phyloP scores from a whole-genome alignment of 2,113 vertebrate genomes.

The Ophiodon elongatus region DNA sequence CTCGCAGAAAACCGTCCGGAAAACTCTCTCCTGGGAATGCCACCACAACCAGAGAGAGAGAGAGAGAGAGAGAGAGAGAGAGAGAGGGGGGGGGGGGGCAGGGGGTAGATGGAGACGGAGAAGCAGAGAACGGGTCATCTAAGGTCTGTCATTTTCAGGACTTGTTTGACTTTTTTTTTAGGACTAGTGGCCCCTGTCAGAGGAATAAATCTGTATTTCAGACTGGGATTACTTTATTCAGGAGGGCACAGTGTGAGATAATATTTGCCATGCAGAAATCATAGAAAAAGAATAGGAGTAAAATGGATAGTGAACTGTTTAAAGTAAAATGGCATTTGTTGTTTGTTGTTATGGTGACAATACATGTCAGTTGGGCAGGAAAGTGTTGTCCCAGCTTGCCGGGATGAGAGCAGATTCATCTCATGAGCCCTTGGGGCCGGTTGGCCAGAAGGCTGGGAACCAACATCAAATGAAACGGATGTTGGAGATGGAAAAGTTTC shows the following conservation, averaged over 20 bases:
- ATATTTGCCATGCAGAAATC: neutral
- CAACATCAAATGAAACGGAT: neutral
- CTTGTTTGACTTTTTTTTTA: constrained; percentile 30
- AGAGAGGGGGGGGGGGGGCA: too few species aligned
- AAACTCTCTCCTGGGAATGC: constrained; percentile 75
- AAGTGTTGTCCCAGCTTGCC: neutral
- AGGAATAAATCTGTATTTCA: constrained; percentile 4
- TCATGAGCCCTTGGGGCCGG: neutral
- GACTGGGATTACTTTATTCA: neutral
- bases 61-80: neutral
- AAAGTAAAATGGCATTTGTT: neutral
- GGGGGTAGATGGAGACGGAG: neutral
- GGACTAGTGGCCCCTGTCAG: constrained; percentile 30
- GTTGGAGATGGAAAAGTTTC: neutral
- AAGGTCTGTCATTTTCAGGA: constrained; percentile 44
- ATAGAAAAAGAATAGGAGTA: neutral
- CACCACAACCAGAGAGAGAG: constrained; percentile 6
- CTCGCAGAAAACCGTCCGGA: constrained; percentile 64
- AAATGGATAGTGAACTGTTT: neutral
- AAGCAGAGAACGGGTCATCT: constrained; percentile 50
- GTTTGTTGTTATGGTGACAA: neutral
- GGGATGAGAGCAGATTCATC: neutral
- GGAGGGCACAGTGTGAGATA: constrained; percentile 1
- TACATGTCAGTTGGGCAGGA: neutral
- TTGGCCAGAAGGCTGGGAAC: neutral